Evolutionary conservation across 1,140 invertebrate genomes (phyloP).

Genomic region (Agraylea sexmaculata): DNA sequence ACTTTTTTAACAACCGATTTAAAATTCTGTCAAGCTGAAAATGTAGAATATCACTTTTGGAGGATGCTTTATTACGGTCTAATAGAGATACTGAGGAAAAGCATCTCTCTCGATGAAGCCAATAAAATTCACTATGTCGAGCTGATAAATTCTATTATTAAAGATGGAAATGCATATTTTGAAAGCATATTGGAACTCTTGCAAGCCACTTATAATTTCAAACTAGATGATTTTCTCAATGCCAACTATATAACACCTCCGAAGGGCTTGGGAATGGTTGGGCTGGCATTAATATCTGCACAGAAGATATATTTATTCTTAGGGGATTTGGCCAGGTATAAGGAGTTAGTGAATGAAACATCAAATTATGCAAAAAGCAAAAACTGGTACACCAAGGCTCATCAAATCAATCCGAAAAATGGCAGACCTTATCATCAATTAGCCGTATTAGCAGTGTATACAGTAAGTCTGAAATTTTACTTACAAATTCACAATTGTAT

Average conservation of each 20-base stretch:
- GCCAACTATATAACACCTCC: conserved; percentile 38
- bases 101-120: conserved; percentile 41
- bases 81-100: conserved; percentile 69
- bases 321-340: conserved; percentile 84
- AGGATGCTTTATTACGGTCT: conserved; percentile 85
- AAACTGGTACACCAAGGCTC: conserved; percentile 85
- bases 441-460: conserved; percentile 81
- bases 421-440: conserved; percentile 90
- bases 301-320: conserved; percentile 83
- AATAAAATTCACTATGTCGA: conserved; percentile 51
- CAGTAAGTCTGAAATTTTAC: conserved; percentile 54
- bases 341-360: conserved; percentile 71
- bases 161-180: conserved; percentile 70
- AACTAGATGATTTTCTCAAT: conserved; percentile 51
- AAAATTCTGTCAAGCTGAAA: conserved; percentile 78
- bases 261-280: conserved; percentile 52
- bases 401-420: conserved; percentile 89
- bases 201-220: conserved; percentile 62
- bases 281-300: conserved; percentile 66
- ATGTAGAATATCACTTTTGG: conserved; percentile 86
- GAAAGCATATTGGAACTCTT: conserved; percentile 62
- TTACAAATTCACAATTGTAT: background rate
- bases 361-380: conserved; percentile 77
- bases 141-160: conserved; percentile 59
- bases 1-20: conserved; percentile 68